Conservation (phyloP, 37 sponge, comb jelly and placozoan species). For the Geodia barretti region DNA sequence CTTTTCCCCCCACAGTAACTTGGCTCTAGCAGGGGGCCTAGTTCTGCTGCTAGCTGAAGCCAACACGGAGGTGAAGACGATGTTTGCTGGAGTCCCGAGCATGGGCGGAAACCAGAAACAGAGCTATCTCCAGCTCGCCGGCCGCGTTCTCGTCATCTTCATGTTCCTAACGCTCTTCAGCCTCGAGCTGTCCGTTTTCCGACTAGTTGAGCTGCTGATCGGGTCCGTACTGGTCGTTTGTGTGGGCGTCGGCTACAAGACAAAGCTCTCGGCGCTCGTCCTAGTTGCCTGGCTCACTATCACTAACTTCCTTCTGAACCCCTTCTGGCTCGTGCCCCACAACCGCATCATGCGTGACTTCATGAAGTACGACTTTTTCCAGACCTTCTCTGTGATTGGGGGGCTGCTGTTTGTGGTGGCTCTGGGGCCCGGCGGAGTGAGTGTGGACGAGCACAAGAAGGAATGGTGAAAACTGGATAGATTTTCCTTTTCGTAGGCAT, state of each 20-base stretch:
- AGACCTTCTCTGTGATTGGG: conserved; percentile 97
- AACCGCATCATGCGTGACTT: conserved; percentile 90
- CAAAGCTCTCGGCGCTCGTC: conserved; percentile 92
- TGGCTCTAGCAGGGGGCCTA: conserved; percentile 89
- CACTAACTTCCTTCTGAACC: conserved; percentile 84
- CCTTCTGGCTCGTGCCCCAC: conserved; percentile 83
- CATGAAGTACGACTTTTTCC: conserved; percentile 98
- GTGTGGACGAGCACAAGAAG: conserved; percentile 98
- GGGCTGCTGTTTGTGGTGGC: conserved; percentile 94
- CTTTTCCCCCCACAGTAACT: conserved; percentile 66
- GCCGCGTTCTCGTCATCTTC: conserved; percentile 91
- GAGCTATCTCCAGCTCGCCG: conserved; percentile 98
- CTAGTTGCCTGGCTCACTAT: conserved; percentile 78
- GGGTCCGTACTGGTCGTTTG: conserved; percentile 75
- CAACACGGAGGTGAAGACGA: conserved; percentile 88
- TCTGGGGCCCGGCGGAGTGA: conserved; percentile 97
- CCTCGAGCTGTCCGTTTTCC: conserved; percentile 75
- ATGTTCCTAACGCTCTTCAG: conserved; percentile 97
- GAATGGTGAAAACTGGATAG: conserved; percentile 68
- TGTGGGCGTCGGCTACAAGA: conserved; percentile 93
- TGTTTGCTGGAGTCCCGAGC: conserved; percentile 98
- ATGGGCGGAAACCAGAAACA: conserved; percentile 83
- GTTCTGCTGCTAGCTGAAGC: conserved; percentile 91
- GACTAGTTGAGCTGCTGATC: conserved; percentile 69
- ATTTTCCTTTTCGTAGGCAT: conserved; percentile 1